These are phyloP conservation scores for Fukomys damarensis DNA, from an alignment of 2,113 vertebrate species.

Conservation along the genomic window DNA sequence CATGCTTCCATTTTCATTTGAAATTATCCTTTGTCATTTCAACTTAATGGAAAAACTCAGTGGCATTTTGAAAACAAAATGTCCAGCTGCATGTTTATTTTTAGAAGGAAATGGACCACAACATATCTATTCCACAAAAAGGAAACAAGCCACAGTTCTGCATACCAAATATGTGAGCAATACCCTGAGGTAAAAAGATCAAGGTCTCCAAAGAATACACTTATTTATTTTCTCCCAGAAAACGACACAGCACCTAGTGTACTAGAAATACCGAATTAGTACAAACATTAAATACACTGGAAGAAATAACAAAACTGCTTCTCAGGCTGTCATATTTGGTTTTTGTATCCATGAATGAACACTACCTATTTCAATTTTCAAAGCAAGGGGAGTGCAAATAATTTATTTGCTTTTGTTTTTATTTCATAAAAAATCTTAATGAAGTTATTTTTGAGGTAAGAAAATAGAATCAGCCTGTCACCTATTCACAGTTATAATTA, in stretches of 20 bases:
- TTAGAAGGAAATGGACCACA: constrained; percentile 75
- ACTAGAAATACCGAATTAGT: background rate
- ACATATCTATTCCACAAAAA: constrained; percentile 26
- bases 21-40: constrained; percentile 50
- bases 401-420: background rate
- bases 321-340: background rate
- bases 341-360: background rate
- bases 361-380: background rate
- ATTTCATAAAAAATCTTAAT: background rate
- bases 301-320: background rate
- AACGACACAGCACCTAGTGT: background rate
- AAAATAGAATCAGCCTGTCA: background rate
- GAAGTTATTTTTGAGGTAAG: background rate
- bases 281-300: background rate
- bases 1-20: constrained; percentile 32
- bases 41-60: constrained; percentile 69
- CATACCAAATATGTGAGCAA: background rate
- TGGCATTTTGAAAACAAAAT: constrained; percentile 75
- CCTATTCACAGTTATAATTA: background rate
- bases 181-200: constrained; percentile 33
- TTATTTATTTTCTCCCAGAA: background rate
- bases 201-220: background rate
- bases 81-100: constrained; percentile 70
- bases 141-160: constrained; percentile 49
- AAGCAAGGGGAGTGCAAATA: background rate